Percentiles rank a stretch among this genome's conserved stretches.
Conservation (phyloP, 2,113 vertebrate genomes). For the Gambusia holbrooki region DNA sequence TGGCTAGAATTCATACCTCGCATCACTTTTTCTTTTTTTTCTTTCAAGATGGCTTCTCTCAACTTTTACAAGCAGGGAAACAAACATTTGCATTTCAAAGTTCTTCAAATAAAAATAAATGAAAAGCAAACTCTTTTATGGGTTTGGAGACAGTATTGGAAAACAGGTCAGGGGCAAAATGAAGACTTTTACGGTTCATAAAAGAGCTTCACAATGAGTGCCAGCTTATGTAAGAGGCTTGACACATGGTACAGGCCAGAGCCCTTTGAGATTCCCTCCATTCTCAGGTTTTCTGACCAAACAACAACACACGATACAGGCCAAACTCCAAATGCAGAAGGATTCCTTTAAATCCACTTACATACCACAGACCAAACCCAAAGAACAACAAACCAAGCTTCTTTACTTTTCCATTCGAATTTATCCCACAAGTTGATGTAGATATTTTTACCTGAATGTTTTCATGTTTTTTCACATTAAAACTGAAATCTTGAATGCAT, state of each 20-base stretch:
- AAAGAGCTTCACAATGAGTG: conserved; percentile 73
- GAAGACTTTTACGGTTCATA: conserved; percentile 76
- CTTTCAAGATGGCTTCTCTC: conserved; percentile 62
- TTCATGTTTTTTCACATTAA: neutral
- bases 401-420: neutral
- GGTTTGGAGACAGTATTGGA: conserved; percentile 76
- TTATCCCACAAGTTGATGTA: conserved; percentile 8
- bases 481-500: no score
- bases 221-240: conserved; percentile 72
- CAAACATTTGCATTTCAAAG: conserved; percentile 83
- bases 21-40: conserved; percentile 73
- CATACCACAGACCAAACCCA: conserved; percentile 15
- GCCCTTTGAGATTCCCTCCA: conserved; percentile 53
- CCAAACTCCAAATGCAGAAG: conserved; percentile 44
- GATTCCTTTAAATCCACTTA: conserved; percentile 61
- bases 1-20: conserved; percentile 79
- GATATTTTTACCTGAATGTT: neutral
- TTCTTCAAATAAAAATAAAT: conserved; percentile 75
- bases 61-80: conserved; percentile 68
- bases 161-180: conserved; percentile 73
- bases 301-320: conserved; percentile 45
- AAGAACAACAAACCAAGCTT: neutral
- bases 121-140: conserved; percentile 78
- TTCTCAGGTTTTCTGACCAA: conserved; percentile 52
- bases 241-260: conserved; percentile 61